Evolutionary conservation across 2,888 invertebrate genomes (phyloP).

Genomic region (Alsophila aescularia): DNA sequence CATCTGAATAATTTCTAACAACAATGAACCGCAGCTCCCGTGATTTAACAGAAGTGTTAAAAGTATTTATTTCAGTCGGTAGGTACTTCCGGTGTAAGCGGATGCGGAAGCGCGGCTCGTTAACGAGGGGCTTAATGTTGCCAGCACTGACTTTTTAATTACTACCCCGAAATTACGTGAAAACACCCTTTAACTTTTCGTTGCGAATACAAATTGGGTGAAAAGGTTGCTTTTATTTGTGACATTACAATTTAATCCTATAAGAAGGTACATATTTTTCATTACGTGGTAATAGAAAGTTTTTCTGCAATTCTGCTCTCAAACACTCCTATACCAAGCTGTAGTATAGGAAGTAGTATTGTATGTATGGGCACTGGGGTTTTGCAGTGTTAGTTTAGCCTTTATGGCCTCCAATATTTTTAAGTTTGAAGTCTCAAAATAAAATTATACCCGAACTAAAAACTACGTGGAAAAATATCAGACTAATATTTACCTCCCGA

Average conservation of each 20-base stretch:
- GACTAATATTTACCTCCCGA: too few relatives aligned
- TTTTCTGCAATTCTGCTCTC: too few relatives aligned
- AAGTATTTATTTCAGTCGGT: constrained; percentile 47
- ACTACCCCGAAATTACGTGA: constrained; percentile 76
- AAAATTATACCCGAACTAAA: too few relatives aligned
- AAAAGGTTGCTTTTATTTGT: constrained; percentile 37
- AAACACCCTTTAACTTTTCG: constrained; percentile 63
- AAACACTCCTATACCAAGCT: too few relatives aligned
- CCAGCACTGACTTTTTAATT: constrained; percentile 81
- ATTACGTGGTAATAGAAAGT: too few relatives aligned
- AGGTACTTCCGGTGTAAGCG: constrained; percentile 47
- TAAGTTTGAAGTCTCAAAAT: too few relatives aligned
- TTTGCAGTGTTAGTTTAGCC: too few relatives aligned
- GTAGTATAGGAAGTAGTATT: too few relatives aligned
- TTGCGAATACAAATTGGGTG: constrained; percentile 67
- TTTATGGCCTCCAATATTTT: too few relatives aligned
- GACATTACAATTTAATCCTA: constrained; percentile 6
- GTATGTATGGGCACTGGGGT: too few relatives aligned
- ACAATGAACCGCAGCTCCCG: neutral
- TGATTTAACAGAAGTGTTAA: constrained; percentile 26
- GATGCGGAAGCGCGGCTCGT: constrained; percentile 50
- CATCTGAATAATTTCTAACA: too few relatives aligned
- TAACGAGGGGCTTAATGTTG: constrained; percentile 79
- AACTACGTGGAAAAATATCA: too few relatives aligned
- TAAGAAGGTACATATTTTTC: neutral